A percentile compares a stretch with the other conserved stretches of the same genome.
phyloP scores from a whole-genome alignment of 2,797 vertebrate genomes.

The Peromyscus eremicus region DNA sequence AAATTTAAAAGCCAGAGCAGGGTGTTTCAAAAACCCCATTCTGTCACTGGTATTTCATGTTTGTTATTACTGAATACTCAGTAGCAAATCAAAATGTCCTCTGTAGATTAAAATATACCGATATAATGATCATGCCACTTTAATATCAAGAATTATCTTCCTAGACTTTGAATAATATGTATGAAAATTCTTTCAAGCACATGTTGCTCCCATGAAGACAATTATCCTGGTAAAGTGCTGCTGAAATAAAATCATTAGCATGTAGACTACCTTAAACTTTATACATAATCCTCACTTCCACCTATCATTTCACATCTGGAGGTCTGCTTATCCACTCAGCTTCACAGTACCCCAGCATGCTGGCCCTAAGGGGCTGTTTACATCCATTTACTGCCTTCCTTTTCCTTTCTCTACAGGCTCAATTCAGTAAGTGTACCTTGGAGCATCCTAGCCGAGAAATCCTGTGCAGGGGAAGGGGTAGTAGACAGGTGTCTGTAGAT shows the following conservation, averaged over 20 bases:
- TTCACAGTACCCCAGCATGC: neutral
- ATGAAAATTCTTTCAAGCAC: neutral
- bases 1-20: neutral
- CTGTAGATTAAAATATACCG: neutral
- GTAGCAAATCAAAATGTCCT: neutral
- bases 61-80: neutral
- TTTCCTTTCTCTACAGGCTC: neutral
- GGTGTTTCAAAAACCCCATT: neutral
- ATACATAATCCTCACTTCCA: neutral
- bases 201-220: neutral
- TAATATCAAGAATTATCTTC: neutral
- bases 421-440: neutral
- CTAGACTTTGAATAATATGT: neutral
- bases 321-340: neutral
- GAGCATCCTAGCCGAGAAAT: neutral
- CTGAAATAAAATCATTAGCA: neutral
- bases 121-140: neutral
- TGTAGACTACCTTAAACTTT: neutral
- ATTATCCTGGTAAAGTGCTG: neutral
- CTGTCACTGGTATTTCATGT: neutral
- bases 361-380: neutral
- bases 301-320: neutral
- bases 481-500: neutral
- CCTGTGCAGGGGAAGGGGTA: neutral
- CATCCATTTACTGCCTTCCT: too few relatives aligned